Evolutionary conservation across 2,113 vertebrate species (phyloP).

Genomic region (Probosciger aterrimus): DNA sequence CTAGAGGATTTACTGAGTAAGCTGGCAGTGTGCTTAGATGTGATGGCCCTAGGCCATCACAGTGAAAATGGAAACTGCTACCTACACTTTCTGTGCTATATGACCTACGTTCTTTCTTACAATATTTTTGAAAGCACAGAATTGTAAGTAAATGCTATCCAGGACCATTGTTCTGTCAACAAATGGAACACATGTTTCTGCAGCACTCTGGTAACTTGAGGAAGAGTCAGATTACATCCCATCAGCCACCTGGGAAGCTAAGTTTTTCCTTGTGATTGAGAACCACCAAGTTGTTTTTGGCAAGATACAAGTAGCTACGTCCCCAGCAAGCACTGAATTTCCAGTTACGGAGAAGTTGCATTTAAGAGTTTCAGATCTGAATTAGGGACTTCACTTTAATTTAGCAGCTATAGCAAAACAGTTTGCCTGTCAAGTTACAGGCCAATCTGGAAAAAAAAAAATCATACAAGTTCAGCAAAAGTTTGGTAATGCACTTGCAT

Average conservation of each 20-base stretch:
- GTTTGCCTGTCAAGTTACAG: neutral
- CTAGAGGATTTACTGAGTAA: neutral
- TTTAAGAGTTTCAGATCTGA: neutral
- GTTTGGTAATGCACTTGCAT: neutral
- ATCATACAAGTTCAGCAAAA: neutral
- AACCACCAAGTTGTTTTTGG: slow-evolving; percentile 52
- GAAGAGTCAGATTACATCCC: slow-evolving; percentile 11
- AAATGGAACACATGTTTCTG: slow-evolving; percentile 21
- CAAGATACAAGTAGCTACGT: slow-evolving; percentile 24
- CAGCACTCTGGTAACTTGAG: neutral
- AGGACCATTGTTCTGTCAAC: slow-evolving; percentile 22
- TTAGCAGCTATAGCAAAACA: neutral
- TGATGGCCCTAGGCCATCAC: neutral
- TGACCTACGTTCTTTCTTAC: neutral
- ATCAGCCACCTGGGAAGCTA: slow-evolving; percentile 6
- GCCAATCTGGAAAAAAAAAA: neutral
- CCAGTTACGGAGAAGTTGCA: slow-evolving; percentile 47
- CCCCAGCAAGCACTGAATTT: slow-evolving; percentile 20
- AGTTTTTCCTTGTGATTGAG: slow-evolving; percentile 16
- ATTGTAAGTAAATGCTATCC: neutral
- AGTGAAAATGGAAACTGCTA: slow-evolving; percentile 6
- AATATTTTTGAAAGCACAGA: neutral
- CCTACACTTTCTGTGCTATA: neutral
- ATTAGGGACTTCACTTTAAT: slow-evolving; percentile 10
- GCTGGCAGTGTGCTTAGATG: neutral